phyloP scores from a whole-genome alignment of 92 coral and sea anemone species.

The Galaxea fascicularis region DNA sequence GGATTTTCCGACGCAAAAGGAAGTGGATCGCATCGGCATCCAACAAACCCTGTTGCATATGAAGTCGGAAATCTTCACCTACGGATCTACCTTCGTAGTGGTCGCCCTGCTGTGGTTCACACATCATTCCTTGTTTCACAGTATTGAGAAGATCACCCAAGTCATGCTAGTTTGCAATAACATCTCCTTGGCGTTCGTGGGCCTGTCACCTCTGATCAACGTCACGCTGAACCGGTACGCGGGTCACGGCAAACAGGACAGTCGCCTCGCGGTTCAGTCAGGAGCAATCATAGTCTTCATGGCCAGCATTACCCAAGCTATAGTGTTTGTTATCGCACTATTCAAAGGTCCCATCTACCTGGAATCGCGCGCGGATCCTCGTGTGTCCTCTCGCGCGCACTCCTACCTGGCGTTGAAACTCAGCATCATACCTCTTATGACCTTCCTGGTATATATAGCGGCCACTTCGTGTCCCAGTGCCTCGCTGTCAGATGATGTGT shows the following conservation, averaged over 20 bases:
- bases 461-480: constrained; percentile 55
- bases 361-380: constrained; percentile 71
- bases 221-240: constrained; percentile 85
- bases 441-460: constrained; percentile 66
- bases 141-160: constrained; percentile 88
- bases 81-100: constrained; percentile 88
- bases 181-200: constrained; percentile 90
- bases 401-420: constrained; percentile 85
- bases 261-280: constrained; percentile 77
- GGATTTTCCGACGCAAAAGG: constrained; percentile 75
- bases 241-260: constrained; percentile 55
- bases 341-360: constrained; percentile 73
- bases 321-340: constrained; percentile 81
- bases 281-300: constrained; percentile 83
- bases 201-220: constrained; percentile 85
- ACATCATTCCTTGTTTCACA: constrained; percentile 93
- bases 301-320: constrained; percentile 83
- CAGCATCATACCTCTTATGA: constrained; percentile 77
- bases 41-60: constrained; percentile 66
- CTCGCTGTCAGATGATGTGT: constrained; percentile 65
- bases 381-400: constrained; percentile 82
- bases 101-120: constrained; percentile 94
- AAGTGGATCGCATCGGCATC: constrained; percentile 75
- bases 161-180: constrained; percentile 92
- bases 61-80: constrained; percentile 88